Conservation (phyloP, 2,888 invertebrate genomes). For the Mythimna pallens region DNA sequence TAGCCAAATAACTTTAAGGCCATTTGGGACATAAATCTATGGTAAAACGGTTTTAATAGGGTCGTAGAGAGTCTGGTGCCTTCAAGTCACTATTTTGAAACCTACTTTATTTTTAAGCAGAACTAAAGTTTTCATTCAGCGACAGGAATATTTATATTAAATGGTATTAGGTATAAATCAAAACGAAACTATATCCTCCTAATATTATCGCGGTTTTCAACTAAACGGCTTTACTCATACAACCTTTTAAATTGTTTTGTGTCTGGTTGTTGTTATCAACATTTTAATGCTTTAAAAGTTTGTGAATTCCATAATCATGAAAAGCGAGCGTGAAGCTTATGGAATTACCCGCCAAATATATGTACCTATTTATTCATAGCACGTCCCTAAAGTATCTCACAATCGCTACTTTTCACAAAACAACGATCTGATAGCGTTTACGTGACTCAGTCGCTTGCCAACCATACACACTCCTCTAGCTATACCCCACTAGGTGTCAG, state of each 20-base stretch:
- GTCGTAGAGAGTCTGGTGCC: no score
- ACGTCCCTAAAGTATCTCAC: conserved; percentile 65
- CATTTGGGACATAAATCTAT: not conserved
- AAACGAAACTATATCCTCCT: conserved; percentile 1
- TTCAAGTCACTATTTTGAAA: conserved; percentile 16
- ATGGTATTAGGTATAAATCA: not conserved
- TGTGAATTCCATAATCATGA: conserved; percentile 29
- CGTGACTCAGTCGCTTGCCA: conserved; percentile 67
- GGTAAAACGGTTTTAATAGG: not conserved
- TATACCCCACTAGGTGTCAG: conserved; percentile 67
- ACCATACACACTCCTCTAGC: conserved; percentile 57
- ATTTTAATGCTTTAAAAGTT: conserved; percentile 3
- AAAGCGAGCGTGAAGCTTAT: conserved; percentile 40
- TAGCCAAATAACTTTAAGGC: not conserved
- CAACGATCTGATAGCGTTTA: conserved; percentile 66
- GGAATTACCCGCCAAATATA: conserved; percentile 53
- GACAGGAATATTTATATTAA: not conserved
- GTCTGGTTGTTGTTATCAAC: not conserved
- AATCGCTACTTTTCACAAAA: conserved; percentile 69
- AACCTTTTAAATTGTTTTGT: not conserved
- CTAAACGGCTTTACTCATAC: conserved; percentile 13
- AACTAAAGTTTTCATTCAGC: conserved; percentile 8
- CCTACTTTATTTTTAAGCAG: not conserved
- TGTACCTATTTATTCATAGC: conserved; percentile 62
- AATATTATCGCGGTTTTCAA: conserved; percentile 6